Evolutionary conservation across 2,888 invertebrate genomes (phyloP).

Genomic region (Erebia aethiops): DNA sequence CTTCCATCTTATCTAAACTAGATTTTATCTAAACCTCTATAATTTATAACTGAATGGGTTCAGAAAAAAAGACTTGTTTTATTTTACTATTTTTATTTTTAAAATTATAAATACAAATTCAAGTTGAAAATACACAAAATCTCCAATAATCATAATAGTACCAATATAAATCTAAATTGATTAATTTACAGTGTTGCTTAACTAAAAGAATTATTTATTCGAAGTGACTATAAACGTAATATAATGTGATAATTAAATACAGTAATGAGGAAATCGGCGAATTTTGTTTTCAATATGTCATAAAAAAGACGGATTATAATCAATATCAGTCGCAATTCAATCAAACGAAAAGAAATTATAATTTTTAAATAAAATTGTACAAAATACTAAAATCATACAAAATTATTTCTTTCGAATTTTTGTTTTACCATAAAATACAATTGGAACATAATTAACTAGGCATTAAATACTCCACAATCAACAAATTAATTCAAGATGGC

Average conservation of each 20-base stretch:
- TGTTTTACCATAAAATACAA: conserved; percentile 3
- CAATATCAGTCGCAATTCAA: conserved; percentile 35
- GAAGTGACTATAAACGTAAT: conserved; percentile 38
- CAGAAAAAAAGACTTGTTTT: conserved; percentile 30
- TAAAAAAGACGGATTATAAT: conserved; percentile 25
- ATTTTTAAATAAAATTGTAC: conserved; percentile 15
- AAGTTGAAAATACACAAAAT: conserved; percentile 62
- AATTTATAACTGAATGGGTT: background rate
- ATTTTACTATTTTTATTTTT: conserved; percentile 68
- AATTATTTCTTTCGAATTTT: conserved; percentile 15
- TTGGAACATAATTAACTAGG: conserved; percentile 20
- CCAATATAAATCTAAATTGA: conserved; percentile 45
- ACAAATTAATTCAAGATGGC: conserved; percentile 19
- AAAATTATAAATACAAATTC: conserved; percentile 76
- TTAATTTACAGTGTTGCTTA: conserved; percentile 50
- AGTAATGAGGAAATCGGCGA: conserved; percentile 37
- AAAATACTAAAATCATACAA: conserved; percentile 22
- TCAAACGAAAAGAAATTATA: conserved; percentile 8
- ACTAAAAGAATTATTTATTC: conserved; percentile 37
- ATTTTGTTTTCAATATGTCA: conserved; percentile 20
- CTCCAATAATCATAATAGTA: conserved; percentile 42
- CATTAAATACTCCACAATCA: background rate
- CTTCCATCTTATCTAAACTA: too few species aligned
- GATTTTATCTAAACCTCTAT: background rate
- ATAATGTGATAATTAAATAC: conserved; percentile 33